These are phyloP conservation scores for Sussaba pulchella DNA, from an alignment of 2,888 invertebrate species.

Conservation along the genomic window DNA sequence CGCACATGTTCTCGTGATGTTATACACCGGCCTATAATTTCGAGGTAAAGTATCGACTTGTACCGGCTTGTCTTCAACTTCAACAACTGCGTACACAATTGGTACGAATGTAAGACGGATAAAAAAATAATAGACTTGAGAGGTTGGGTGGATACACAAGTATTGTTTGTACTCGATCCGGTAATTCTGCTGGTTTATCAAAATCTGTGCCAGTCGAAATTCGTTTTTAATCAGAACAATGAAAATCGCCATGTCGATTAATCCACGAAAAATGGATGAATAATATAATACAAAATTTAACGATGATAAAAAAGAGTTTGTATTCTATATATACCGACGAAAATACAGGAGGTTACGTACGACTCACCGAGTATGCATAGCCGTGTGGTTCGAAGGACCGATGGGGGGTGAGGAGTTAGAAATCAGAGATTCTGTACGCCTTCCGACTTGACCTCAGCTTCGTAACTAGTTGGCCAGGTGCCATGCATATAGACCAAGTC, in stretches of 20 bases:
- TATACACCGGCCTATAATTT: no score
- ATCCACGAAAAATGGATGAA: no score
- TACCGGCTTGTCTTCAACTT: no score
- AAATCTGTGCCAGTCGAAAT: conserved; percentile 71
- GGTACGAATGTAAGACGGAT: background rate
- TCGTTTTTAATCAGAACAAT: no score
- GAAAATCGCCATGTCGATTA: no score
- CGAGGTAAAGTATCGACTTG: no score
- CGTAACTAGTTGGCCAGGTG: conserved; percentile 82
- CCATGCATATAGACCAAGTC: conserved; percentile 75
- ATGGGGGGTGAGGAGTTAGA: conserved; percentile 40
- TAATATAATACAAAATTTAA: no score
- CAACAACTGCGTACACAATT: background rate
- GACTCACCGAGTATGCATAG: conserved; percentile 71
- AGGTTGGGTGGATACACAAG: no score
- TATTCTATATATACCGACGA: conserved; percentile 27
- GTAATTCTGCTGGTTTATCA: conserved; percentile 71
- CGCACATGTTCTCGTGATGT: background rate
- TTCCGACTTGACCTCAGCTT: conserved; percentile 76
- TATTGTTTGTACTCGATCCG: conserved; percentile 66
- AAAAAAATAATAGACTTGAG: background rate
- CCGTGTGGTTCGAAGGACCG: conserved; percentile 63
- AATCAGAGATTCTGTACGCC: conserved; percentile 67
- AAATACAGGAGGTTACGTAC: conserved; percentile 45
- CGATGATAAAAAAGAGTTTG: no score